Conservation (phyloP, 92 coral and sea anemone species). For the Bergia sp. region DNA sequence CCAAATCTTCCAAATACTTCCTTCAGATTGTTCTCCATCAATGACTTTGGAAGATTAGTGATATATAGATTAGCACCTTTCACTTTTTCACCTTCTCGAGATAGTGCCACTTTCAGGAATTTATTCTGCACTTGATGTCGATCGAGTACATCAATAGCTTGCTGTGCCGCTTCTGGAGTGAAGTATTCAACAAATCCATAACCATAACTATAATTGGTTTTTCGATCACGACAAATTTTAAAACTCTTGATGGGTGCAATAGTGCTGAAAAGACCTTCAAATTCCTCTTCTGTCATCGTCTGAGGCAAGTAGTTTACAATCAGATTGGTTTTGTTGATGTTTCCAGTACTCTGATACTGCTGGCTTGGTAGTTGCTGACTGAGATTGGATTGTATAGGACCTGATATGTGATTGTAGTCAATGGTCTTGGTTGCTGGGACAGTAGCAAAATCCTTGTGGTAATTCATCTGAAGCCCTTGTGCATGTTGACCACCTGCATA, state of each 20-base stretch:
- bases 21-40: constrained; percentile 59
- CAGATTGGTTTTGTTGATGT: constrained; percentile 69
- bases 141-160: constrained; percentile 71
- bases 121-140: constrained; percentile 73
- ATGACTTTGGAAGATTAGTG: constrained; percentile 74
- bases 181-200: constrained; percentile 89
- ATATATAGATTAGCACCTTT: constrained; percentile 83
- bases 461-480: constrained; percentile 33
- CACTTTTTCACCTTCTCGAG: constrained; percentile 70
- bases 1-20: constrained; percentile 65
- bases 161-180: constrained; percentile 83
- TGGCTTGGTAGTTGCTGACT: background rate
- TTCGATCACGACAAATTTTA: constrained; percentile 77
- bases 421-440: constrained; percentile 25
- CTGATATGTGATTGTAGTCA: constrained; percentile 31
- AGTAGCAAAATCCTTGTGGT: background rate
- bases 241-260: constrained; percentile 79
- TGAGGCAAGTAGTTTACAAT: constrained; percentile 84
- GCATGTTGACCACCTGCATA: constrained; percentile 15
- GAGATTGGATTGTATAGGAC: background rate
- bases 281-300: constrained; percentile 67
- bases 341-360: background rate
- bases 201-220: constrained; percentile 86
- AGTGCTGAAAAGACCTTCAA: constrained; percentile 65
- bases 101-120: constrained; percentile 77